phyloP scores from a whole-genome alignment of 2,888 invertebrate species.

The Caenorhabditis sp. region DNA sequence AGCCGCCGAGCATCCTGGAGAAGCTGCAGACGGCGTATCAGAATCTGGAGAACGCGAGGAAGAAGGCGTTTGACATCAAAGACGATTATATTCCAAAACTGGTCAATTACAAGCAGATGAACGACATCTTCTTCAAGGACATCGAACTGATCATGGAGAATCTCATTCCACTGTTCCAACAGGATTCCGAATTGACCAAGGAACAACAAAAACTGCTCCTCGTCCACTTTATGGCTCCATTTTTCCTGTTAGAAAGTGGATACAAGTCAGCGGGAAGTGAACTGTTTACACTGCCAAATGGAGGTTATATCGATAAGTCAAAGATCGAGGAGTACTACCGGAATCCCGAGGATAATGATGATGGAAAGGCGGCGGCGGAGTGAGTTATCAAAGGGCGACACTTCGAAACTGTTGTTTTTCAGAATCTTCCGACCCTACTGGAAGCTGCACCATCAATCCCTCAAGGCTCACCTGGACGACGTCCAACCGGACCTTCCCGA shows the following conservation, averaged over 20 bases:
- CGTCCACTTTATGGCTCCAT: constrained; percentile 51
- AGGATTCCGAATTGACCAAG: constrained; percentile 7
- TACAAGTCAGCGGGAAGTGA: constrained; percentile 54
- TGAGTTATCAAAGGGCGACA: too few relatives aligned
- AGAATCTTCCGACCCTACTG: constrained; percentile 51
- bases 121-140: constrained; percentile 35
- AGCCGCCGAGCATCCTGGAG: constrained; percentile 25
- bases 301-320: constrained; percentile 42
- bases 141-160: constrained; percentile 38
- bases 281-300: constrained; percentile 34
- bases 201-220: constrained; percentile 48
- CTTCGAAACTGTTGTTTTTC: too few relatives aligned
- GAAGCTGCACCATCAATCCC: constrained; percentile 28
- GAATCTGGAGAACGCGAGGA: constrained; percentile 23
- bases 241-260: constrained; percentile 34
- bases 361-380: constrained; percentile 41
- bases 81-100: constrained; percentile 21
- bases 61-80: constrained; percentile 18
- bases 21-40: constrained; percentile 35
- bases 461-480: constrained; percentile 42
- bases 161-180: background rate
- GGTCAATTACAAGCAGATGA: constrained; percentile 45
- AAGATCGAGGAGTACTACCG: constrained; percentile 43
- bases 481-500: constrained; percentile 49
- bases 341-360: constrained; percentile 46